Base-by-base conservation (phyloP, 2,113 vertebrate genomes). In the Malurus elegans region DNA sequence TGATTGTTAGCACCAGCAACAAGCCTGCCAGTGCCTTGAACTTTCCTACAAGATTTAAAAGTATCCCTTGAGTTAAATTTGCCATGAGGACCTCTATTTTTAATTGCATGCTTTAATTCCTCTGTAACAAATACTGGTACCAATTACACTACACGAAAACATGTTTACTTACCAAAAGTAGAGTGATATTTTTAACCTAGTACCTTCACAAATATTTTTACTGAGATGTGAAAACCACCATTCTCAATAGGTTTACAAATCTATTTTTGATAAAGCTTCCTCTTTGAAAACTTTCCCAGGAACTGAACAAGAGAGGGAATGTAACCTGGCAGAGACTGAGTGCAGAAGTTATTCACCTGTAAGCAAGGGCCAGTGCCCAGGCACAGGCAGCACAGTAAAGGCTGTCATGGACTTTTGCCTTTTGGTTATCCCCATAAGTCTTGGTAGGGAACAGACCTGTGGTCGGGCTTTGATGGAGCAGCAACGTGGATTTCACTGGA, bases 381-480 rank as follows among this genome's bases (percentile, higher is more conserved):
- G 98, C 97, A 19, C 98, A 98, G 1, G 99, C 99, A 74, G 99
- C 99, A 54, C 99, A 99, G 95, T 99, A 99, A 25, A 99, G 98
- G 56, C 98, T 99, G 92, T 99, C 99, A 0, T 99, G 98, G 19
- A 99, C 96, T 97, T 99, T 99, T 53, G 99, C 98, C 67, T 98
- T 98, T 81, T 95, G 98, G 90, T 98, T 98, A 34, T 96, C 97
- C 13, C 98, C 97, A 12, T 97, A 98, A 1, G 99, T 99, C 94
- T 98, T 99, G n/a, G 98, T 97, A 2, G 99, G 99, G 76, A 99
- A 99, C 12, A 99, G 98, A 56, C 99, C 99, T 3, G 99, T 99
- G 32, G 99, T 99, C 36, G 99, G 99, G 92, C 98, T 99, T 96
- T 99, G 99, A 97, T 98, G 98, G 84, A 98, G 97, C 84, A 99